Percentiles rank a stretch among this genome's conserved stretches.
phyloP scores from a whole-genome alignment of 1,140 invertebrate genomes.

The Drosophila nikananu region DNA sequence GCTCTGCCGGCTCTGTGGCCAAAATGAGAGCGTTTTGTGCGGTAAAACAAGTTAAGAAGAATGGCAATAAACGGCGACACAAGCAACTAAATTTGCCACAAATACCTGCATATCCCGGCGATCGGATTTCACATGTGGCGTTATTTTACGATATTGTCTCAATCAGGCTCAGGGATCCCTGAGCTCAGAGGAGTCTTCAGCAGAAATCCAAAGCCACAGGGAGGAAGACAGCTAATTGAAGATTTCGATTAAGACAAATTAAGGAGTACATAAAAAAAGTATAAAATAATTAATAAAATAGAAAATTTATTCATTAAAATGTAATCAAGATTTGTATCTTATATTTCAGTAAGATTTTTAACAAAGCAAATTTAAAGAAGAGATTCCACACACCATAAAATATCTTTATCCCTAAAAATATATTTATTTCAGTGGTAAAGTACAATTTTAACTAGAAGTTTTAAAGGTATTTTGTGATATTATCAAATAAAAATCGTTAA shows the following conservation, averaged over 20 bases:
- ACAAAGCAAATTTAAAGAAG: neutral
- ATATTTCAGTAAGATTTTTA: too few species aligned
- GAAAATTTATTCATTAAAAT: neutral
- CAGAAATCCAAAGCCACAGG: conserved; percentile 1
- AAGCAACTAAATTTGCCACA: conserved; percentile 73
- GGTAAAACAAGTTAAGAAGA: conserved; percentile 81
- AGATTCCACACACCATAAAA: neutral
- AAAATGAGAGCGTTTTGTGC: conserved; percentile 79
- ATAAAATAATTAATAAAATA: neutral
- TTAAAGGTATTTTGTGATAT: neutral
- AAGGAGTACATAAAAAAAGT: neutral
- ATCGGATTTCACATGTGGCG: conserved; percentile 76
- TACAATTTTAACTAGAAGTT: neutral
- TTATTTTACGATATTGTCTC: conserved; percentile 78
- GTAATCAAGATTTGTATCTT: too few species aligned
- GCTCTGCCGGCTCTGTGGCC: conserved; percentile 45
- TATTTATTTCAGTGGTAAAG: neutral
- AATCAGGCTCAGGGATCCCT: conserved; percentile 51
- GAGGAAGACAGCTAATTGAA: neutral
- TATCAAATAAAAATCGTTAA: too few species aligned
- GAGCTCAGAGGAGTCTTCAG: neutral
- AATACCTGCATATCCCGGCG: conserved; percentile 31
- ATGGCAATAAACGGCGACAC: conserved; percentile 75
- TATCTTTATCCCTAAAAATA: neutral
- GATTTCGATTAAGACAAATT: conserved; percentile 10